These are phyloP conservation scores for Tachysurus fulvidraco DNA, from an alignment of 2,113 vertebrate genomes.

Conservation along the genomic window DNA sequence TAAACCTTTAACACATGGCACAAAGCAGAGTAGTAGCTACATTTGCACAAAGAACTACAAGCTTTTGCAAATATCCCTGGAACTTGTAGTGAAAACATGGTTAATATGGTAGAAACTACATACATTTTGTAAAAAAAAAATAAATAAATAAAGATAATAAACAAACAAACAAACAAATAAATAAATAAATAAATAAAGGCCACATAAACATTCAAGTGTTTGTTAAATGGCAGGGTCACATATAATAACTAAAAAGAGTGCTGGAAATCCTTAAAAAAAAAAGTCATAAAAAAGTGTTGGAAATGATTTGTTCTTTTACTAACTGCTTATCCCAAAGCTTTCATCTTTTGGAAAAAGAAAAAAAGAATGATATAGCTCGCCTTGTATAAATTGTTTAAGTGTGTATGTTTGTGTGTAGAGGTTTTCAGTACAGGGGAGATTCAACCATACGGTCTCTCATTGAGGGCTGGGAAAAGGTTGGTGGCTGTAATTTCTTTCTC, in stretches of 20 bases:
- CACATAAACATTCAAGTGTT: neutral
- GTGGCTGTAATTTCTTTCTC: constrained; percentile 29
- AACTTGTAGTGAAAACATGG: neutral
- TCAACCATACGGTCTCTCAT: neutral
- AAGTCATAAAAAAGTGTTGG: neutral
- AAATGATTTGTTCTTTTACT: neutral
- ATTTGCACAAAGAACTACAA: neutral
- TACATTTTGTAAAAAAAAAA: too few species aligned
- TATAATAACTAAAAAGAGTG: neutral
- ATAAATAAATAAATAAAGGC: too few species aligned
- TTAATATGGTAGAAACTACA: neutral
- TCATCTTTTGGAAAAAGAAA: neutral
- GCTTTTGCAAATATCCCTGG: neutral
- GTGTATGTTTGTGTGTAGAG: neutral
- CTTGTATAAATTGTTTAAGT: neutral
- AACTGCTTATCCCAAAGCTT: neutral
- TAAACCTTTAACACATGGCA: neutral
- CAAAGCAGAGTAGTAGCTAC: neutral
- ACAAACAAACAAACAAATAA: too few species aligned
- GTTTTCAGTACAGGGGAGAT: neutral
- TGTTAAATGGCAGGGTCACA: neutral
- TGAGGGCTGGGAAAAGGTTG: constrained; percentile 13
- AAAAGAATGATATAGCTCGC: neutral
- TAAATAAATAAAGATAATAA: too few species aligned
- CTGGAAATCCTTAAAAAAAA: neutral